Evolutionary conservation across 2,888 invertebrate genomes (phyloP).

Genomic region (Pterostichus madidus): DNA sequence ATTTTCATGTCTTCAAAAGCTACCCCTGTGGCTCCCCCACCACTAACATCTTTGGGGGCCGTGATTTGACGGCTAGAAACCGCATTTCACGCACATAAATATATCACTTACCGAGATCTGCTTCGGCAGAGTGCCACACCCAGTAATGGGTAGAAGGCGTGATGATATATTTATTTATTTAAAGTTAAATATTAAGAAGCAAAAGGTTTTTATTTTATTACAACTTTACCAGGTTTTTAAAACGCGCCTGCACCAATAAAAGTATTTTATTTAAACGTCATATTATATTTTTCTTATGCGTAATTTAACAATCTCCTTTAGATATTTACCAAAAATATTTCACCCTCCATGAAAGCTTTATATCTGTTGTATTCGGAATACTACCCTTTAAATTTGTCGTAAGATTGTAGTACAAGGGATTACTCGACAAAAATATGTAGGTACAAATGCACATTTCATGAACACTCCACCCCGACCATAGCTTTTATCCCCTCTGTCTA

Average conservation of each 20-base stretch:
- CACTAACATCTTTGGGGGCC: too few species aligned
- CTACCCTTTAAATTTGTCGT: slow-evolving; percentile 46
- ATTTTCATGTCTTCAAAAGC: too few species aligned
- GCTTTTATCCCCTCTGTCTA: neutral
- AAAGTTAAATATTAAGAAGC: too few species aligned
- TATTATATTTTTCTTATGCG: slow-evolving; percentile 2
- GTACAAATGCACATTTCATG: slow-evolving; percentile 50
- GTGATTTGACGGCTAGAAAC: too few species aligned
- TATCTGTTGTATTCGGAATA: slow-evolving; percentile 28
- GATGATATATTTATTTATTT: too few species aligned
- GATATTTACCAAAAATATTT: slow-evolving; percentile 21
- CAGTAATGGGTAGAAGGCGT: too few species aligned
- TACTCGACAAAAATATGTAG: slow-evolving; percentile 44
- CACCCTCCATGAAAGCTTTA: slow-evolving; percentile 19
- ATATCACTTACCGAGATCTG: too few species aligned
- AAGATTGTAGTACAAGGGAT: slow-evolving; percentile 46
- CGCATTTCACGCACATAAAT: too few species aligned
- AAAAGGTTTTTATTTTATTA: too few species aligned
- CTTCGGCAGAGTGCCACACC: too few species aligned
- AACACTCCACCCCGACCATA: neutral
- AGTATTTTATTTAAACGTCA: neutral
- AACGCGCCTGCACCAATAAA: neutral
- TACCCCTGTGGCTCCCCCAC: too few species aligned
- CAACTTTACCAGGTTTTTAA: too few species aligned
- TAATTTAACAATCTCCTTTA: slow-evolving; percentile 14